phyloP scores from a whole-genome alignment of 2,888 invertebrate species.

The Theodoxus fluviatilis region DNA sequence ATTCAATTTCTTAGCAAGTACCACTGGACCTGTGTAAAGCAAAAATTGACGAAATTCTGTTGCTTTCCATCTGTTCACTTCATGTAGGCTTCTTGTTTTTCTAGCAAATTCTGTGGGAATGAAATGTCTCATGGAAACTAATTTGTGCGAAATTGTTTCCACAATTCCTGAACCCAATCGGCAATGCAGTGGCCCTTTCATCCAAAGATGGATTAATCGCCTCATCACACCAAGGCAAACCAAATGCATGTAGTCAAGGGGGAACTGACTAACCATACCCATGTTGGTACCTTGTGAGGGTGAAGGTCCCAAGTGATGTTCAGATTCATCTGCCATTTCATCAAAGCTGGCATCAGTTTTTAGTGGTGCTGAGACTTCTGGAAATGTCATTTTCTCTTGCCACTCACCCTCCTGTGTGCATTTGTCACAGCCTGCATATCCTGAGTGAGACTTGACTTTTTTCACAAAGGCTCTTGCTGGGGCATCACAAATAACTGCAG shows the following conservation, averaged over 20 bases:
- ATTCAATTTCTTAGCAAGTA: neutral
- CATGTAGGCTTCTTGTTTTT: conserved; percentile 1
- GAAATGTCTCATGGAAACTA: neutral
- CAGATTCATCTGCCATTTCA: conserved; percentile 16
- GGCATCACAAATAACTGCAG: conserved; percentile 34
- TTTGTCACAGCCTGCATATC: conserved; percentile 29
- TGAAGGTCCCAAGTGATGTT: neutral
- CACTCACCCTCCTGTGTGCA: no score
- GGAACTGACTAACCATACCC: conserved; percentile 19
- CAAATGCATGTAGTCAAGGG: conserved; percentile 16
- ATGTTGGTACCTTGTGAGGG: neutral
- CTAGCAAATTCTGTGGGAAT: conserved; percentile 17
- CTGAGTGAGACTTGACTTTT: conserved; percentile 29
- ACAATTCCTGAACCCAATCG: no score
- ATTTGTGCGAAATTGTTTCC: neutral
- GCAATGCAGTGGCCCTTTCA: neutral
- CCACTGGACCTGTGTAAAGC: conserved; percentile 7
- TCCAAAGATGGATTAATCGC: neutral
- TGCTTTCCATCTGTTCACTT: conserved; percentile 16
- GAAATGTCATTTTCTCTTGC: no score
- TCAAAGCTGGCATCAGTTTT: conserved; percentile 17
- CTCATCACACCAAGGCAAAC: conserved; percentile 1
- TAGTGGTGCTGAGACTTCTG: no score
- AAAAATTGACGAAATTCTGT: conserved; percentile 19
- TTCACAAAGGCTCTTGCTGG: conserved; percentile 33